Base-by-base conservation (phyloP, 2,113 vertebrate genomes). In the Clinocottus analis region DNA sequence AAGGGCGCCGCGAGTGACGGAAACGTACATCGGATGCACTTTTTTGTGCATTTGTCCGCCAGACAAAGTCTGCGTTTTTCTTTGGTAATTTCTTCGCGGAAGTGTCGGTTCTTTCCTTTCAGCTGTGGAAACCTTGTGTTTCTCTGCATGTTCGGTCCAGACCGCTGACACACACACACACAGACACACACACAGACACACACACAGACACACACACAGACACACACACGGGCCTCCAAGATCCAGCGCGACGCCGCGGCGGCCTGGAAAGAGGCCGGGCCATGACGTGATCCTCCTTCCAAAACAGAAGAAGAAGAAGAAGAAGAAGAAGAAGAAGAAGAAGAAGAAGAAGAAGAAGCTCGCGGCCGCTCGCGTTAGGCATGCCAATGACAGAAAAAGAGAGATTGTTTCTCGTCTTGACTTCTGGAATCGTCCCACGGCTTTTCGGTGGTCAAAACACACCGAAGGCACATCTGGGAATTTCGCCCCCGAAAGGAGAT, bases 301-400 rank as follows among this genome's bases (percentile, higher is more conserved):
- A 85, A 89, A 87, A 87, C 85, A 87, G 85, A 75, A 77, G 72
- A 87, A 87, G 85, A 87, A 86, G 75, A 77, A 75, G 82, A n/a
- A n/a, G n/a, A n/a, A n/a, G n/a, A n/a, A n/a, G n/a, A n/a, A n/a
- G n/a, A n/a, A n/a, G n/a, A n/a, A n/a, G n/a, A n/a, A n/a, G n/a
- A n/a, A n/a, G n/a, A n/a, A n/a, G n/a, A n/a, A n/a, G n/a, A n/a
- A n/a, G 70, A 43, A 43, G 33, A 45, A 5, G 21, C 73, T 4
- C 5, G 21, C 64, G 72, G 45, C 29, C 63, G 25, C 73, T 66
- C 43, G 10, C 39, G 58, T 58, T 60, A 75, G 70, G 79, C 51
- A 35, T 41, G 66, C 39, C 75, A 10, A 31, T 0, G 33, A 31
- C 5, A 12, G 27, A 74, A n/a, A n/a, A 75, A 85, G 21, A 79